Percentiles rank a stretch among this genome's conserved stretches.
These are phyloP conservation scores for Ovis aries DNA, from an alignment of 2,113 vertebrate genomes.

Conservation along the genomic window DNA sequence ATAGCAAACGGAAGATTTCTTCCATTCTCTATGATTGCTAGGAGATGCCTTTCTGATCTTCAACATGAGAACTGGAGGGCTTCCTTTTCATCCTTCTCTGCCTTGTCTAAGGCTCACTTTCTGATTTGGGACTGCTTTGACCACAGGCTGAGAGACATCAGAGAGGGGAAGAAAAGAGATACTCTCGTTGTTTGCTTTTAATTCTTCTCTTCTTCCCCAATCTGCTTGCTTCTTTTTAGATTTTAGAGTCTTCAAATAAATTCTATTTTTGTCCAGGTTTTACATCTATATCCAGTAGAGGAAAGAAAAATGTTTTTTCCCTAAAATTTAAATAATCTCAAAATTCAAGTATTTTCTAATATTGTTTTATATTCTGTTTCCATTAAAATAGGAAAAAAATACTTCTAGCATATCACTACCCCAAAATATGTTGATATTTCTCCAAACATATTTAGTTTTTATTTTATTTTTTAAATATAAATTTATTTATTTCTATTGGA, in stretches of 20 bases:
- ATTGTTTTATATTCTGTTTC: background rate
- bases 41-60: background rate
- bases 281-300: background rate
- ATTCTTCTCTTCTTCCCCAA: background rate
- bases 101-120: background rate
- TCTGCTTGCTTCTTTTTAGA: background rate
- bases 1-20: background rate
- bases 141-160: background rate
- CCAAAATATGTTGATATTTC: background rate
- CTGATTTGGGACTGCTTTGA: background rate
- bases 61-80: rapidly evolving
- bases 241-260: background rate
- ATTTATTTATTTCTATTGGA: too few species aligned
- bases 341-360: background rate
- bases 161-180: background rate
- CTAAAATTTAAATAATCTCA: background rate
- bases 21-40: background rate
- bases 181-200: background rate
- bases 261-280: background rate
- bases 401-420: background rate
- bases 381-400: background rate
- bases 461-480: too few species aligned
- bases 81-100: background rate
- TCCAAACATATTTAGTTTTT: background rate
- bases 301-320: background rate